Evolutionary conservation across 2,888 invertebrate genomes (phyloP), one percentile per base, ranked within the genome.

Genomic region (Dasypolia templi): DNA sequence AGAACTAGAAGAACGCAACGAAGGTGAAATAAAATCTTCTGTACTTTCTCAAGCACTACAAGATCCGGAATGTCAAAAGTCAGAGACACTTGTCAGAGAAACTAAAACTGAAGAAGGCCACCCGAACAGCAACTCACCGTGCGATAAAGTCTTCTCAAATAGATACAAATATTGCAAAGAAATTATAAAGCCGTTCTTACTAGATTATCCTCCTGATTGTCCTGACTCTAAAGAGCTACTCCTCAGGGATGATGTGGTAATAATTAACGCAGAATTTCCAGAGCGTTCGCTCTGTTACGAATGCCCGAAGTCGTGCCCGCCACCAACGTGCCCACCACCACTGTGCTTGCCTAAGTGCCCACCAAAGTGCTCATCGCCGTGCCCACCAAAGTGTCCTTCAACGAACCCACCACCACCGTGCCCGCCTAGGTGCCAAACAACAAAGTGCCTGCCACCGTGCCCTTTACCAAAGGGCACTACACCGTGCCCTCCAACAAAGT

Each of bases 91-190:
- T 7, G 75, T 90, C 51, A 91, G 84, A 70, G 91, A 91, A 75
- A 89, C 81, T 2, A 77, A 87, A n/a, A 82, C 86, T 46, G 89
- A 91, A 86, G 90, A 91, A 74, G 77, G 82, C 17, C 75, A 84
- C 26, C 74, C 81, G 29, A 84, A 85, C 69, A 58, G 56, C 1
- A 81, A 77, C 49, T 70, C 67, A 26, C 65, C 64, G 5, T 75
- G 82, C 12, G 80, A 85, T 22, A 82, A 81, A 11, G 77, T 59
- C 12, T 74, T 77, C 51, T 76, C 88, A 17, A 89, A 85, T 12
- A 84, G 87, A 70, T 89, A 89, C 61, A 89, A 77, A 72, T 92
- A 92, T 71, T 91, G 90, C 67, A 91, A 86, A 79, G 93, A 94
- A 86, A 88, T 93, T 4, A 91, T 91, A 55, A 88, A 87, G 74